A percentile compares a stretch with the other conserved stretches of the same genome.
These are phyloP conservation scores for Apodemus sylvaticus DNA, from an alignment of 2,113 vertebrate species.

Conservation along the genomic window DNA sequence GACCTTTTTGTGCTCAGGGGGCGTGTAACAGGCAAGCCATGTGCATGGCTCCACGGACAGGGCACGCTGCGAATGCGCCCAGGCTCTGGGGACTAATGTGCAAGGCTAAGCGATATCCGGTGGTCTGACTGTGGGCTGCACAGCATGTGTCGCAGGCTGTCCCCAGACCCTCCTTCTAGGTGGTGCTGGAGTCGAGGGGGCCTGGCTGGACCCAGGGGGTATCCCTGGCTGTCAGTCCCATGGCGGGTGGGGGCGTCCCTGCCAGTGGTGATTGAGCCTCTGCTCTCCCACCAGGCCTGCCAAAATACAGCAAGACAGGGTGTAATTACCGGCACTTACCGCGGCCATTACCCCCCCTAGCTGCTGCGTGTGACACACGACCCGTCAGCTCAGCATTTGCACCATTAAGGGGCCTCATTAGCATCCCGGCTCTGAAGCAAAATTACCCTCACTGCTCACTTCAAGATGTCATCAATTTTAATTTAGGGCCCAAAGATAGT, in stretches of 20 bases:
- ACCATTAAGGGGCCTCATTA: slow-evolving; percentile 92
- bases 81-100: background rate
- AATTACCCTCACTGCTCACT: slow-evolving; percentile 91
- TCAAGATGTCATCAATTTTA: slow-evolving; percentile 93
- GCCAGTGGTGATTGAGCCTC: slow-evolving; percentile 75
- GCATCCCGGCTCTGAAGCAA: slow-evolving; percentile 90
- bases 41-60: background rate
- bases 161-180: background rate
- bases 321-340: slow-evolving; percentile 90
- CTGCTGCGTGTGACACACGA: slow-evolving; percentile 87
- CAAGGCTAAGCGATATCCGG: background rate
- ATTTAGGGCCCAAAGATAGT: slow-evolving; percentile 91
- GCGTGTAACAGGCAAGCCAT: fast-evolving
- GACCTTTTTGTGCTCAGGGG: fast-evolving
- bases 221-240: slow-evolving; percentile 56
- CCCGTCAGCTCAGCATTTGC: slow-evolving; percentile 88
- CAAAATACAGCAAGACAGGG: slow-evolving; percentile 90
- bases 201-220: background rate
- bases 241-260: background rate
- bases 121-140: background rate
- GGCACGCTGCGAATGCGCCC: background rate
- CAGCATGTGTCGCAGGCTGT: background rate
- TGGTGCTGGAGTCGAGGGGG: background rate
- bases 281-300: slow-evolving; percentile 88
- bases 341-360: slow-evolving; percentile 88